A percentile compares a stretch with the other conserved stretches of the same genome.
phyloP scores from a whole-genome alignment of 2,113 vertebrate genomes.

The Euleptes europaea region DNA sequence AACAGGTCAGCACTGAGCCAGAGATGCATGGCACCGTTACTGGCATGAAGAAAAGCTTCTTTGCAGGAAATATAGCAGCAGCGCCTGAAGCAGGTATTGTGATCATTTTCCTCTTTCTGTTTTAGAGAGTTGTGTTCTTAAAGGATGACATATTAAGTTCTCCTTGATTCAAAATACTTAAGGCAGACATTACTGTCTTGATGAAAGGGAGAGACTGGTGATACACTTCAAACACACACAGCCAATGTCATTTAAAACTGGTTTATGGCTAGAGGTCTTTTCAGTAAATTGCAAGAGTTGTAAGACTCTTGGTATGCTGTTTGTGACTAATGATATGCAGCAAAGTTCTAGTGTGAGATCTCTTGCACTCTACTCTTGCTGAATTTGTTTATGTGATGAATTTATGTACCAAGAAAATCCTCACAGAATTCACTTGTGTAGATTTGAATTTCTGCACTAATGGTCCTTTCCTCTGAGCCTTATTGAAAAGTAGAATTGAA shows the following conservation, averaged over 20 bases:
- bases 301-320: background rate
- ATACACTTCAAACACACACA: background rate
- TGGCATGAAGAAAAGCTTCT: background rate
- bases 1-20: background rate
- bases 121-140: background rate
- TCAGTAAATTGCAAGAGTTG: too few relatives aligned
- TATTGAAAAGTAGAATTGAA: too few relatives aligned
- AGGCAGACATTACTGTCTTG: background rate
- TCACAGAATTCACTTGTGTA: background rate
- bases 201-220: background rate
- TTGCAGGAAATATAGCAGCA: background rate
- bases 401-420: background rate
- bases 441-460: background rate
- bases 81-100: conserved; percentile 55
- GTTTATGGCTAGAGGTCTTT: background rate
- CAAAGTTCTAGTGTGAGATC: background rate
- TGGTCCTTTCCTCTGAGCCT: background rate
- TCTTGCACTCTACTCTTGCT: background rate
- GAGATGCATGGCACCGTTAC: background rate
- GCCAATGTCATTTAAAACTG: background rate
- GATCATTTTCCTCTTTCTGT: background rate
- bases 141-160: background rate
- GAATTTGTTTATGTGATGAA: background rate
- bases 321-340: background rate
- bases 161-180: background rate